These are phyloP conservation scores for Dryas iulia DNA, from an alignment of 1,140 invertebrate genomes.

Conservation along the genomic window DNA sequence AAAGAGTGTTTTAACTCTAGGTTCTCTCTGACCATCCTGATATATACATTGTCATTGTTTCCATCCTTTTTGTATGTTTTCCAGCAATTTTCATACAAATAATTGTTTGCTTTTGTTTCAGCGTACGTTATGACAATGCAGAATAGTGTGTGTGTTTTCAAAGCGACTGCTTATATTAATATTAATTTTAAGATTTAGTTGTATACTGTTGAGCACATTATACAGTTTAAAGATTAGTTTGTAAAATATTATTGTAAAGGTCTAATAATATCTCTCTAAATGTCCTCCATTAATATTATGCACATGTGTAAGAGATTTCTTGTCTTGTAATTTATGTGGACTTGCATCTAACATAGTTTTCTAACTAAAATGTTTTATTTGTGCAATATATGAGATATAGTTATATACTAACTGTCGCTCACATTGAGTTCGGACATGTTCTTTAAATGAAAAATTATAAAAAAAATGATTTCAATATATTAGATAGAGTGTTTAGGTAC, in stretches of 20 bases:
- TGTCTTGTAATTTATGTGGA: neutral
- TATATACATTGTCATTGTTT: too few relatives aligned
- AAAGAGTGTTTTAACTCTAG: too few relatives aligned
- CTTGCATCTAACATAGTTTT: neutral
- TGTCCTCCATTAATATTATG: neutral
- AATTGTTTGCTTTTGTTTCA: conserved; percentile 42
- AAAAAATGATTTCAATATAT: too few relatives aligned
- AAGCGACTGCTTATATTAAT: neutral
- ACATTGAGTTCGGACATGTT: too few relatives aligned
- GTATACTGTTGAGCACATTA: neutral
- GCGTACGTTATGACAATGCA: conserved; percentile 67
- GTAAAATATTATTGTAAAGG: neutral
- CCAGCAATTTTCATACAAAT: too few relatives aligned
- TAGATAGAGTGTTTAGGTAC: too few relatives aligned
- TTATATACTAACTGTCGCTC: too few relatives aligned
- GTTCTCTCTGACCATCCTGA: too few relatives aligned
- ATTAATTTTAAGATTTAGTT: conserved; percentile 1
- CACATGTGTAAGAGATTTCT: neutral
- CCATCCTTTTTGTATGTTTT: too few relatives aligned
- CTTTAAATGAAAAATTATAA: too few relatives aligned
- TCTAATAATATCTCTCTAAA: neutral
- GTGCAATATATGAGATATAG: too few relatives aligned
- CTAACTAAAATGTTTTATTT: too few relatives aligned
- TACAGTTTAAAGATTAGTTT: neutral
- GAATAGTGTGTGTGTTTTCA: conserved; percentile 41